Evolutionary conservation across 1,140 invertebrate genomes (phyloP), one percentile per base, ranked within the genome.

Genomic region (Psix sp.): DNA sequence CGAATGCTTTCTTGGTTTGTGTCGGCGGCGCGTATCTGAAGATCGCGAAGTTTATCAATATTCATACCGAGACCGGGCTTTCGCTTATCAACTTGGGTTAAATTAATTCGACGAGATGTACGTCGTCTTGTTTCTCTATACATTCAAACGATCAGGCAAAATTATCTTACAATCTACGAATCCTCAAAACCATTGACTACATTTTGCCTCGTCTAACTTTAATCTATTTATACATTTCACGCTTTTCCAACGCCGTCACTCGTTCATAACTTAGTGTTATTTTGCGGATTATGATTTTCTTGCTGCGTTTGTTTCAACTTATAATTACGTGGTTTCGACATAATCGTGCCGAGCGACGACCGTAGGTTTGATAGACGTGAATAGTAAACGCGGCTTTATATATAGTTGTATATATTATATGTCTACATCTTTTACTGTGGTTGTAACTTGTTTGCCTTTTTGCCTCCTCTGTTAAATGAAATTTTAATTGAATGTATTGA

Each of bases 51-150:
- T 81, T 77, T 78, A 76, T 79, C 76, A 74, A 77, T 77, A 80
- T 79, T 79, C 72, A 68, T 68, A 46, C 0, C 42, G 48, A 73
- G 51, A 21, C 20, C 65, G 74, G 42, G 59, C 70, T 76, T 77
- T 77, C 66, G 46, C 43, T 59, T 62, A 81, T 79, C 72, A 75
- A 74, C 67, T 80, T 75, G 48, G 26, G 38, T 57, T 62, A 77
- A 78, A 82, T 82, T 80, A 77, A 78, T 82, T 82, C 75, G 68
- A 67, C 45, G 40, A 67, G 62, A 49, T 59, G 63, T 39, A 66
- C 39, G 24, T 24, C 46, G 45, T 36, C 46, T 68, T 67, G 46
- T 71, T 38, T 35, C n/a, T 35, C 49, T 74, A 52, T 35, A 2
- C 7, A 45, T 73, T 63, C 31, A 40, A 67, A 74, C 56, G 65